Evolutionary conservation across 2,888 invertebrate genomes (phyloP).

Genomic region (Tridacna gigas): DNA sequence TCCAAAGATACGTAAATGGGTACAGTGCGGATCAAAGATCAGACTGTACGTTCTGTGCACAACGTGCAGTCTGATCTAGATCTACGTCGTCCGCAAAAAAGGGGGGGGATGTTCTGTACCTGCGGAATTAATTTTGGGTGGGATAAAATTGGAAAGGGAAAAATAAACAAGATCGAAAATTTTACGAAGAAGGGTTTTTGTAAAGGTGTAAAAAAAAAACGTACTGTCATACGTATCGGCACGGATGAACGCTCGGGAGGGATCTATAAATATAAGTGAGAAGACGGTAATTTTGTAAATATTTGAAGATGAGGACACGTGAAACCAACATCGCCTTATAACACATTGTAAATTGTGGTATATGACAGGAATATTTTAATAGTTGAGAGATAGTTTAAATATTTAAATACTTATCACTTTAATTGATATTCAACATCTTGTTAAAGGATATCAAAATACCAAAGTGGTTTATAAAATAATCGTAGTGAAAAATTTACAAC

Average conservation of each 20-base stretch:
- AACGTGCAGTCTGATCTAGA: too few relatives aligned
- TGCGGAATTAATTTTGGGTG: too few relatives aligned
- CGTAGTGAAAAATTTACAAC: too few relatives aligned
- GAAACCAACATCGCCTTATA: background rate
- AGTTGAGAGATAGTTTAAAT: background rate
- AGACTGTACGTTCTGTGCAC: too few relatives aligned
- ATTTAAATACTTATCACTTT: background rate
- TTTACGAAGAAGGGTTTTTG: background rate
- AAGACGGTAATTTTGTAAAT: slow-evolving; percentile 3
- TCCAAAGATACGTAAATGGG: too few relatives aligned
- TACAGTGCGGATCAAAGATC: too few relatives aligned
- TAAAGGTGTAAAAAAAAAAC: slow-evolving; percentile 4
- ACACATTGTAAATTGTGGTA: background rate
- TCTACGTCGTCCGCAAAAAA: too few relatives aligned
- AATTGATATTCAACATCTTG: background rate
- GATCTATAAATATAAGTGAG: slow-evolving; percentile 2
- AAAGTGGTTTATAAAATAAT: too few relatives aligned
- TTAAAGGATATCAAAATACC: too few relatives aligned
- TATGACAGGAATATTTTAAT: slow-evolving; percentile 8
- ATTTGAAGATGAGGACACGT: background rate
- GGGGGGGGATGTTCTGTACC: too few relatives aligned
- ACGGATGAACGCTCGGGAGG: background rate
- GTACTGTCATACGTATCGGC: background rate
- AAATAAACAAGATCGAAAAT: too few relatives aligned
- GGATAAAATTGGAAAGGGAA: too few relatives aligned